These are phyloP conservation scores for Mechanitis mazaeus DNA, from an alignment of 2,888 invertebrate genomes.

Conservation along the genomic window DNA sequence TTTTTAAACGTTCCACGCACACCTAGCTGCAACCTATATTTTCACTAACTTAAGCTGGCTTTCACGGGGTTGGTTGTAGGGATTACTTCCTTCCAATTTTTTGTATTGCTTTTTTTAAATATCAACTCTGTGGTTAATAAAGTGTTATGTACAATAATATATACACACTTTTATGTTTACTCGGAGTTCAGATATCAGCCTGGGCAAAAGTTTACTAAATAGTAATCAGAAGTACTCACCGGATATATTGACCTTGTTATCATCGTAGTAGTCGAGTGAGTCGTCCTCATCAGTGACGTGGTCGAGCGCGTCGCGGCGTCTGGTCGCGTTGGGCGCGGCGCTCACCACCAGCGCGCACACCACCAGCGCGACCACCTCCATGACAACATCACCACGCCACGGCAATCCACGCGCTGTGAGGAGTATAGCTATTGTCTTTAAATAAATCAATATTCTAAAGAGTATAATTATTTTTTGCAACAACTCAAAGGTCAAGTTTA, in stretches of 20 bases:
- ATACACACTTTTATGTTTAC: no score
- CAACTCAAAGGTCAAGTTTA: no score
- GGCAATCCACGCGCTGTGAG: conserved; percentile 17
- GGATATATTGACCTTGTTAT: conserved; percentile 64
- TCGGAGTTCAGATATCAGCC: no score
- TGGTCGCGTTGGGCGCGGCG: conserved; percentile 57
- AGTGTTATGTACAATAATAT: no score
- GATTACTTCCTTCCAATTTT: neutral
- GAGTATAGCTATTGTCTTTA: no score
- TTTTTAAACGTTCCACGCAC: conserved; percentile 8
- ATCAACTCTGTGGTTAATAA: no score
- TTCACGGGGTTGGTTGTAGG: conserved; percentile 2
- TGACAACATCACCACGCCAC: conserved; percentile 69
- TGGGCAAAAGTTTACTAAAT: no score
- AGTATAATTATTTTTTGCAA: no score
- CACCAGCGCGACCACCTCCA: conserved; percentile 69
- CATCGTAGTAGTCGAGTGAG: conserved; percentile 67
- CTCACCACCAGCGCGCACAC: conserved; percentile 66
- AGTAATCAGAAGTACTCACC: conserved; percentile 40
- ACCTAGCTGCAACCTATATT: conserved; percentile 17
- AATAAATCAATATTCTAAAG: no score
- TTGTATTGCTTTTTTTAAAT: neutral
- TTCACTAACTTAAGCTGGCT: conserved; percentile 15
- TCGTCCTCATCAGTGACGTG: conserved; percentile 54
- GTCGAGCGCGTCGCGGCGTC: conserved; percentile 37